A percentile compares a stretch with the other conserved stretches of the same genome.
Evolutionary conservation across 2,797 vertebrate species (phyloP).

Genomic region (Hippoglossus hippoglossus): DNA sequence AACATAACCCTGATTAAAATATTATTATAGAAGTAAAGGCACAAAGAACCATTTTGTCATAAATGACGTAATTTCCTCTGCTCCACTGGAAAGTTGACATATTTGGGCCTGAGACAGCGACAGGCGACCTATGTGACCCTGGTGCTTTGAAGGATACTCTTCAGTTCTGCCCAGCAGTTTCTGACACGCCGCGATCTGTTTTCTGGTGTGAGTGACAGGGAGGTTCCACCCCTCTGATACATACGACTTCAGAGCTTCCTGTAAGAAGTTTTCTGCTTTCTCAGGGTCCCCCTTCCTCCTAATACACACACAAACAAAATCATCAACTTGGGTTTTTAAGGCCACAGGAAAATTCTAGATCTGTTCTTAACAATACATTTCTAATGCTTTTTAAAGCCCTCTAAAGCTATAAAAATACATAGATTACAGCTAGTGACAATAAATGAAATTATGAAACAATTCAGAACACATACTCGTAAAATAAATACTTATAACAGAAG

Average conservation of each 20-base stretch:
- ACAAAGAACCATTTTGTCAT: background rate
- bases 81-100: background rate
- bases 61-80: background rate
- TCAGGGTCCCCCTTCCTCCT: slow-evolving; percentile 95
- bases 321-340: background rate
- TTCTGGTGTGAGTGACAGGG: slow-evolving; percentile 94
- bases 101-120: background rate
- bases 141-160: slow-evolving; percentile 90
- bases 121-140: background rate
- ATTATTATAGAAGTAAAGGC: background rate
- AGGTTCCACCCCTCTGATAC: slow-evolving; percentile 93
- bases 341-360: background rate
- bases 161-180: slow-evolving; percentile 91
- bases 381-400: background rate
- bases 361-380: background rate
- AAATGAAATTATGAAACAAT: no score
- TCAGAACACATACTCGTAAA: no score
- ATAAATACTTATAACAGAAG: no score
- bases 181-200: slow-evolving; percentile 94
- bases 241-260: slow-evolving; percentile 93
- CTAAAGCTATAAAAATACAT: background rate
- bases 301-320: slow-evolving; percentile 24
- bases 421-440: no score
- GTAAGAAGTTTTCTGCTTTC: slow-evolving; percentile 91
- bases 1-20: background rate